Conservation (phyloP, 2,113 vertebrate genomes). For the Helogale parvula region DNA sequence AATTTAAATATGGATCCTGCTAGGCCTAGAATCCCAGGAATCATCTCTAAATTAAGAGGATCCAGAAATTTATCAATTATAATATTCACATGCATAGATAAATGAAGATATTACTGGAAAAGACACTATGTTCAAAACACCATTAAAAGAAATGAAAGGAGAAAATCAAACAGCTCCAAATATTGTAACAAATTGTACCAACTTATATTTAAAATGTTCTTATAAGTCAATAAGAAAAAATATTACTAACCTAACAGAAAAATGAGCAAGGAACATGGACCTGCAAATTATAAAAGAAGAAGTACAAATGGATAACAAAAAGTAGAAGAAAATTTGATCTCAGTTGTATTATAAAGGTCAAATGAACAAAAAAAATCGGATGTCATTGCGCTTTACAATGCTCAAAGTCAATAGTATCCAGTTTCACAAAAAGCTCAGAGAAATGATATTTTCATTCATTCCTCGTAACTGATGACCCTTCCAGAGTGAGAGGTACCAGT, state of each 20-base stretch:
- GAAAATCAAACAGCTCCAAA: slow-evolving; percentile 45
- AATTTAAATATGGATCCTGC: slow-evolving; percentile 41
- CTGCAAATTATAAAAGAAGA: slow-evolving; percentile 55
- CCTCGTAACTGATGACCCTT: slow-evolving; percentile 31
- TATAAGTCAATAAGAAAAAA: slow-evolving; percentile 39
- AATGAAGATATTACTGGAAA: slow-evolving; percentile 26
- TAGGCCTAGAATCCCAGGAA: background rate
- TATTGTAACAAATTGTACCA: slow-evolving; percentile 18
- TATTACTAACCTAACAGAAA: slow-evolving; percentile 54
- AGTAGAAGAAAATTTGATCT: slow-evolving; percentile 34
- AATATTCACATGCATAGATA: slow-evolving; percentile 27
- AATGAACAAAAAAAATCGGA: slow-evolving; percentile 19
- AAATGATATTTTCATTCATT: slow-evolving; percentile 40
- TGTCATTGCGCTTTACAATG: slow-evolving; percentile 47
- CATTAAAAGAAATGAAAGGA: slow-evolving; percentile 28
- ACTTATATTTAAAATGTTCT: slow-evolving; percentile 44
- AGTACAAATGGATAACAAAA: slow-evolving; percentile 45
- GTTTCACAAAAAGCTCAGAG: slow-evolving; percentile 33
- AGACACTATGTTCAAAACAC: background rate
- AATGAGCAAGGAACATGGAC: slow-evolving; percentile 29
- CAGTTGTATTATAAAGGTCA: slow-evolving; percentile 44
- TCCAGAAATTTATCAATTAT: background rate
- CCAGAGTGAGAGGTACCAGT: background rate
- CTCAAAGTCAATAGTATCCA: background rate
- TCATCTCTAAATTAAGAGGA: slow-evolving; percentile 4